Evolutionary conservation across 2,797 vertebrate genomes (phyloP).

Genomic region (Carapus acus): DNA sequence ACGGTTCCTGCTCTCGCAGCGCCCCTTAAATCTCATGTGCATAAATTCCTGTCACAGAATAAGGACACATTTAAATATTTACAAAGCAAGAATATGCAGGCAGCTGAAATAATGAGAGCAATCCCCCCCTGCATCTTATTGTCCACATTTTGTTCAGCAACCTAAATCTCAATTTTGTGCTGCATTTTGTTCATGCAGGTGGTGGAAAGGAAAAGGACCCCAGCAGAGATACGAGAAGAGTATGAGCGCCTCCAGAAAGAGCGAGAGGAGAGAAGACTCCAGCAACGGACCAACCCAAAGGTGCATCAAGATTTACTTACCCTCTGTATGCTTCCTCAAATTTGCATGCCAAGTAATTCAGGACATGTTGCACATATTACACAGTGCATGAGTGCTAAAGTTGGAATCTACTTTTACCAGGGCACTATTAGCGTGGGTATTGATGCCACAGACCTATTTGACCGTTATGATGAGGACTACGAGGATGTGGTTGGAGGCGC

Average conservation of each 20-base stretch:
- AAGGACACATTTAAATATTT: neutral
- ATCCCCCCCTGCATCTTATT: too few species aligned
- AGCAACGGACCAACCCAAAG: constrained; percentile 98
- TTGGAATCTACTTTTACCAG: constrained; percentile 66
- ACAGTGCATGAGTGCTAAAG: constrained; percentile 2
- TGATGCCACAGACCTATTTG: constrained; percentile 96
- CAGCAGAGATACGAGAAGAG: constrained; percentile 93
- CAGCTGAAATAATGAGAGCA: neutral
- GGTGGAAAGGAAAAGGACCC: constrained; percentile 91
- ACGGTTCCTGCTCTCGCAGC: too few species aligned
- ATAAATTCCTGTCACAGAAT: constrained; percentile 6
- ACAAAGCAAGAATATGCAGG: neutral
- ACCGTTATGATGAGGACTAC: constrained; percentile 93
- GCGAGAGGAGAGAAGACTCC: constrained; percentile 89
- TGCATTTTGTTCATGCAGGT: constrained; percentile 71
- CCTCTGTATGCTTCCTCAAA: constrained; percentile 1
- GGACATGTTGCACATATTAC: neutral
- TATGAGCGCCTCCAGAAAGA: constrained; percentile 93
- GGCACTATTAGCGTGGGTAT: constrained; percentile 95
- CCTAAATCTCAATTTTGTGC: too few species aligned
- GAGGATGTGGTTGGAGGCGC: constrained; percentile 79
- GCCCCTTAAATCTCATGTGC: neutral
- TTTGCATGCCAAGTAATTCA: neutral
- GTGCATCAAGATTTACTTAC: constrained; percentile 56
- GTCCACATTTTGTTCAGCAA: too few species aligned